These are phyloP conservation scores for Peromyscus polionotus DNA, from an alignment of 2,113 vertebrate species.

Conservation along the genomic window DNA sequence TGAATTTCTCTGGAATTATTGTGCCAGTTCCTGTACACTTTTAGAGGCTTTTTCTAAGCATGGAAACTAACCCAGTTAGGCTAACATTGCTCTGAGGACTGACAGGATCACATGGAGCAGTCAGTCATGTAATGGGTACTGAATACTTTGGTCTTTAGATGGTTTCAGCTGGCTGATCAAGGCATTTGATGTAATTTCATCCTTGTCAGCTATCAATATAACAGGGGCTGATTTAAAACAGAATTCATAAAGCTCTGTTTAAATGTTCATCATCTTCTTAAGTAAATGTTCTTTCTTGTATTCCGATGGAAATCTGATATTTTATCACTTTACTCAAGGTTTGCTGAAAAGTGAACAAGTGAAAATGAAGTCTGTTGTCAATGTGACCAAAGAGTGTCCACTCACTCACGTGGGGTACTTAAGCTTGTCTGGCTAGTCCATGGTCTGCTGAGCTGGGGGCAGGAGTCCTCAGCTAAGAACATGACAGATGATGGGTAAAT, in stretches of 20 bases:
- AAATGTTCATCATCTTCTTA: slow-evolving; percentile 9
- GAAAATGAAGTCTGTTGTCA: background rate
- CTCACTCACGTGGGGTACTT: background rate
- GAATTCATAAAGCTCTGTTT: background rate
- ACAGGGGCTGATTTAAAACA: background rate
- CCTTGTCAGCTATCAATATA: slow-evolving; percentile 25
- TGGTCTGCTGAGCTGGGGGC: background rate
- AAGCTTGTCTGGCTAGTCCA: background rate
- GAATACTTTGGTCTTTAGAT: background rate
- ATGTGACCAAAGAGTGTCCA: background rate
- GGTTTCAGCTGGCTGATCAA: background rate
- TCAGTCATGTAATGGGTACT: background rate
- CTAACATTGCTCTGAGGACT: background rate
- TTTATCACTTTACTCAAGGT: background rate
- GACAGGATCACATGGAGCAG: background rate
- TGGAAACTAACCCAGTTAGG: background rate
- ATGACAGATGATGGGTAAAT: background rate
- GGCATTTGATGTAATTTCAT: slow-evolving; percentile 31
- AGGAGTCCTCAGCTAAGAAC: background rate
- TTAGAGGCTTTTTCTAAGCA: background rate
- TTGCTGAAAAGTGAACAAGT: background rate
- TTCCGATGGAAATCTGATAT: background rate
- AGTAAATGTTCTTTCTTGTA: slow-evolving; percentile 36
- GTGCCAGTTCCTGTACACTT: background rate
- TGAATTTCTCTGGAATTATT: slow-evolving; percentile 23